These are phyloP conservation scores for Trichomalopsis sarcophagae DNA, from an alignment of 1,140 invertebrate species.

Conservation along the genomic window DNA sequence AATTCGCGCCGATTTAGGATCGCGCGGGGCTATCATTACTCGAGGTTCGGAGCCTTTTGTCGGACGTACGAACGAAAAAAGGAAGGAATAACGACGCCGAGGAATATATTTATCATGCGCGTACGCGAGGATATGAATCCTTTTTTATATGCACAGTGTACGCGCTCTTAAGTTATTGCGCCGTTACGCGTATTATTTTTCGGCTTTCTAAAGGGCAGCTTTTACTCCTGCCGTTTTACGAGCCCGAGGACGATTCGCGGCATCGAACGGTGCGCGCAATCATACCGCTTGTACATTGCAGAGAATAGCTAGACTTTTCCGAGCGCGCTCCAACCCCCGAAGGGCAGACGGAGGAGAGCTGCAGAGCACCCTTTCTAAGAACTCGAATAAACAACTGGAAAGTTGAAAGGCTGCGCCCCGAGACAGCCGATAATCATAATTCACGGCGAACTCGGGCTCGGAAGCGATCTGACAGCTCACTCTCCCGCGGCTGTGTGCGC, in stretches of 20 bases:
- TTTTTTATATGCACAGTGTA: not conserved
- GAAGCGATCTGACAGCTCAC: not conserved
- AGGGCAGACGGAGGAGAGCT: too few relatives aligned
- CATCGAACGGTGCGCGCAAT: too few relatives aligned
- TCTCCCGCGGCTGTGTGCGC: slow-evolving; percentile 6
- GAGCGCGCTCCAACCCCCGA: too few relatives aligned
- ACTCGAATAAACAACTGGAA: not conserved
- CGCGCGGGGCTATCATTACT: slow-evolving; percentile 11
- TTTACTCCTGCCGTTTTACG: too few relatives aligned
- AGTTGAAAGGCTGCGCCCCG: too few relatives aligned
- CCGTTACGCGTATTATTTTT: too few relatives aligned
- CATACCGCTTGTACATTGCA: too few relatives aligned
- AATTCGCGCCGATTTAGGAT: slow-evolving; percentile 30
- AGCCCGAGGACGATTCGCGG: too few relatives aligned
- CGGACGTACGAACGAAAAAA: not conserved
- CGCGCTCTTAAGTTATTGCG: too few relatives aligned
- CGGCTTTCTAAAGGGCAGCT: too few relatives aligned
- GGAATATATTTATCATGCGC: not conserved
- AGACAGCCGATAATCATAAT: slow-evolving; percentile 16
- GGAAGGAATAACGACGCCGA: not conserved
- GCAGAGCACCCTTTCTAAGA: not conserved
- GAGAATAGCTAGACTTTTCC: too few relatives aligned
- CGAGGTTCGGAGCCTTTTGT: slow-evolving; percentile 1
- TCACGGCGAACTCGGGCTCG: not conserved
- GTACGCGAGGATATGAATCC: not conserved